A percentile compares a stretch with the other conserved stretches of the same genome.
phyloP scores from a whole-genome alignment of 2,888 invertebrate species.

The Sphinx pinastri region DNA sequence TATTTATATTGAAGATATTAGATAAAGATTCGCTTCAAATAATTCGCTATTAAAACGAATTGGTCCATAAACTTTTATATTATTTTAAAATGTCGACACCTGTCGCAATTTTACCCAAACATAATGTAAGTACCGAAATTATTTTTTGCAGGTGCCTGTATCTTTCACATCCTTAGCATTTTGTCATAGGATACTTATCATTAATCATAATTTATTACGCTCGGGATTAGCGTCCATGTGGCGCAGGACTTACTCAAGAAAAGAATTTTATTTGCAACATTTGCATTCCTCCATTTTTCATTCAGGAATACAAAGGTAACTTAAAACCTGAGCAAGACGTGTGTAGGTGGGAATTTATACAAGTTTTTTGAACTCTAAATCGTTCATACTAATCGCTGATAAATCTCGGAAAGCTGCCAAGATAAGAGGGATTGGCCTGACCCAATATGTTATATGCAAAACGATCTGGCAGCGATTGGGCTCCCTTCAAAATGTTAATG shows the following conservation, averaged over 20 bases:
- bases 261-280: constrained; percentile 13
- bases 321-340: constrained; percentile 27
- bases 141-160: constrained; percentile 6
- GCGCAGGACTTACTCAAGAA: constrained; percentile 7
- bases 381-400: constrained; percentile 8
- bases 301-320: constrained; percentile 3
- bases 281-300: constrained; percentile 9
- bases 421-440: constrained; percentile 6
- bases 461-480: background rate
- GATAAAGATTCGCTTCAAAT: too few relatives aligned
- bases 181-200: constrained; percentile 16
- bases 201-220: constrained; percentile 17
- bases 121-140: too few relatives aligned
- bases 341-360: constrained; percentile 27
- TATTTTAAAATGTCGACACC: too few relatives aligned
- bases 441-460: constrained; percentile 14
- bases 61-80: too few relatives aligned
- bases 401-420: constrained; percentile 19
- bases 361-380: constrained; percentile 22
- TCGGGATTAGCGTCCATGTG: background rate
- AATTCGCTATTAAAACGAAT: too few relatives aligned
- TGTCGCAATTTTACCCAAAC: too few relatives aligned
- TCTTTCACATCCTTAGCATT: constrained; percentile 18
- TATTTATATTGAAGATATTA: too few relatives aligned
- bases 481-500: constrained; percentile 3